These are phyloP conservation scores for Gnathonemus longibarbis DNA, from an alignment of 2,113 vertebrate genomes.

Conservation along the genomic window DNA sequence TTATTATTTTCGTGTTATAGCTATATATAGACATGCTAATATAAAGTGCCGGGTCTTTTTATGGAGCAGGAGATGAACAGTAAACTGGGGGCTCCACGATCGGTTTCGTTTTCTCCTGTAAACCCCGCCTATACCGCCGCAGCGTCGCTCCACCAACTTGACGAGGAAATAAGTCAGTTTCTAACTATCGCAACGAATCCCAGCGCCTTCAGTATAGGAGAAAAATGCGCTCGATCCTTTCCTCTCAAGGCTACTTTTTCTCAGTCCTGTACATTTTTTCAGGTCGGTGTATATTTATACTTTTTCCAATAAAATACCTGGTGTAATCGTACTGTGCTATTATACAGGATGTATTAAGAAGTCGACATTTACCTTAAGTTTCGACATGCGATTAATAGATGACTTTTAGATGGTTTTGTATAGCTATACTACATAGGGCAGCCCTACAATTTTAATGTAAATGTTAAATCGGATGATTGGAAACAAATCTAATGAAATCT, in stretches of 20 bases:
- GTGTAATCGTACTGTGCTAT: not conserved
- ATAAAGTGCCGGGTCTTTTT: too few species aligned
- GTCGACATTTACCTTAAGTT: not conserved
- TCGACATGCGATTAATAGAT: not conserved
- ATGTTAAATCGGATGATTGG: not conserved
- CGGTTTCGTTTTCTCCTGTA: not conserved
- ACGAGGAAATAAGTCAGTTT: not conserved
- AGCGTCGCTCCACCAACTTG: not conserved
- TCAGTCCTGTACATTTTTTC: not conserved
- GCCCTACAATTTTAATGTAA: not conserved
- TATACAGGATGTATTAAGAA: not conserved
- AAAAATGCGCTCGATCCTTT: not conserved
- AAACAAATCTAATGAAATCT: not conserved
- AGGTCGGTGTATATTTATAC: slow-evolving; percentile 4
- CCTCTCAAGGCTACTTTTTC: not conserved
- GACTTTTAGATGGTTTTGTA: not conserved
- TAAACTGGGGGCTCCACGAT: not conserved
- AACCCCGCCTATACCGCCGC: not conserved
- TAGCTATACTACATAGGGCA: not conserved
- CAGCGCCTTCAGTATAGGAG: not conserved
- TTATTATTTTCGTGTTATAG: not conserved
- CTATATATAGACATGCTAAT: not conserved
- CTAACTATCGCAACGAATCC: not conserved
- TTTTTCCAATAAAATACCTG: not conserved
- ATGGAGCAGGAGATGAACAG: not conserved